phyloP scores from a whole-genome alignment of 2,888 invertebrate genomes.

The Melinopterus prodromus region DNA sequence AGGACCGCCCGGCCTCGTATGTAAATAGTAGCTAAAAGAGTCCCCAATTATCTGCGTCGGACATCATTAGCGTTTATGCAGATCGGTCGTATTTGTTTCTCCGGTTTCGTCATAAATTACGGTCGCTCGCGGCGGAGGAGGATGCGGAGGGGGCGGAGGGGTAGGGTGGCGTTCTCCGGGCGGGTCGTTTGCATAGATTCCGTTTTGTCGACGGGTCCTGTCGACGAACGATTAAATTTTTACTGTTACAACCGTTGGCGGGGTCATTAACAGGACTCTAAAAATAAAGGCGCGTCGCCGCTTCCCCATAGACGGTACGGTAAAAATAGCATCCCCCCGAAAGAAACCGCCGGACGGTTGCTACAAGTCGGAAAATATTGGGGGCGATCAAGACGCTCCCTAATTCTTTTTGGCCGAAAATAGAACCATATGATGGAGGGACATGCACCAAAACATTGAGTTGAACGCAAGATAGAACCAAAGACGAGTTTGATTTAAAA shows the following conservation, averaged over 20 bases:
- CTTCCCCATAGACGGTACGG: background rate
- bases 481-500: too few species aligned
- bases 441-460: too few species aligned
- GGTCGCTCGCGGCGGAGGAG: background rate
- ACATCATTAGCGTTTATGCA: slow-evolving; percentile 34
- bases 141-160: background rate
- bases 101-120: slow-evolving; percentile 23
- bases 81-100: slow-evolving; percentile 25
- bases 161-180: background rate
- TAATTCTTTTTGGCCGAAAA: background rate
- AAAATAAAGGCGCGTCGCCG: background rate
- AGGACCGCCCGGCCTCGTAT: slow-evolving; percentile 34
- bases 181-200: slow-evolving; percentile 4
- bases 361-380: background rate
- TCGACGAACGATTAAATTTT: background rate
- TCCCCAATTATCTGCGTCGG: slow-evolving; percentile 30
- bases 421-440: background rate
- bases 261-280: background rate
- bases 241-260: background rate
- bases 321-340: background rate
- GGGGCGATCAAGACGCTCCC: background rate
- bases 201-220: background rate
- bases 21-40: slow-evolving; percentile 27
- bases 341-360: background rate
- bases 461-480: too few species aligned